Conservation (phyloP, 2,888 invertebrate genomes). For the Frankliniella fusca region DNA sequence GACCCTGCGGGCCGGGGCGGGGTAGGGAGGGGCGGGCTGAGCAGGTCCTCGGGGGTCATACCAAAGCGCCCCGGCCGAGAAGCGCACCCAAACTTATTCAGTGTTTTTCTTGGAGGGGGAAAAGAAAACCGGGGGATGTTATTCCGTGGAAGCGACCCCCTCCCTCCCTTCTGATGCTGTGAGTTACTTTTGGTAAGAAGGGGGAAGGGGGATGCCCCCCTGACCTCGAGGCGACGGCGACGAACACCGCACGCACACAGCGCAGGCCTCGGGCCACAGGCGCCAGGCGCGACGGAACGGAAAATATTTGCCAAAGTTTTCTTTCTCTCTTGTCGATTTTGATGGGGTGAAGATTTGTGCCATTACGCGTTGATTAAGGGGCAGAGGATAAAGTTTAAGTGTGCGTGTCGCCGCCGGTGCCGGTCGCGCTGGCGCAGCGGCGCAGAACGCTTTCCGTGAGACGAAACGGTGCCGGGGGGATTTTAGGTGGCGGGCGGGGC, state of each 20-base stretch:
- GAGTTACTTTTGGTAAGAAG: too few relatives aligned
- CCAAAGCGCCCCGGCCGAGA: too few relatives aligned
- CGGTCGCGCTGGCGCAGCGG: background rate
- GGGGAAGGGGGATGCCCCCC: too few relatives aligned
- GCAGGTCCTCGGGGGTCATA: background rate
- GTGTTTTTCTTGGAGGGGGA: background rate
- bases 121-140: conserved; percentile 10
- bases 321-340: too few relatives aligned
- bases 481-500: background rate
- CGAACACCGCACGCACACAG: too few relatives aligned
- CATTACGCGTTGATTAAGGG: too few relatives aligned
- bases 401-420: background rate
- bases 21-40: background rate
- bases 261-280: too few relatives aligned
- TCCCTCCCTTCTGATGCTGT: background rate
- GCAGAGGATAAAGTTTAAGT: too few relatives aligned
- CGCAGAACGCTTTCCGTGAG: background rate
- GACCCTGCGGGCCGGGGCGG: background rate
- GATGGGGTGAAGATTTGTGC: too few relatives aligned
- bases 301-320: too few relatives aligned
- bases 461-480: background rate
- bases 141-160: background rate
- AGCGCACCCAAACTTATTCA: background rate
- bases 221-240: too few relatives aligned
- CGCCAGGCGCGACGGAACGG: too few relatives aligned